Conservation (phyloP, 37 sponge, comb jelly and placozoan genomes). For the Chondrilla cf. caribensis region DNA sequence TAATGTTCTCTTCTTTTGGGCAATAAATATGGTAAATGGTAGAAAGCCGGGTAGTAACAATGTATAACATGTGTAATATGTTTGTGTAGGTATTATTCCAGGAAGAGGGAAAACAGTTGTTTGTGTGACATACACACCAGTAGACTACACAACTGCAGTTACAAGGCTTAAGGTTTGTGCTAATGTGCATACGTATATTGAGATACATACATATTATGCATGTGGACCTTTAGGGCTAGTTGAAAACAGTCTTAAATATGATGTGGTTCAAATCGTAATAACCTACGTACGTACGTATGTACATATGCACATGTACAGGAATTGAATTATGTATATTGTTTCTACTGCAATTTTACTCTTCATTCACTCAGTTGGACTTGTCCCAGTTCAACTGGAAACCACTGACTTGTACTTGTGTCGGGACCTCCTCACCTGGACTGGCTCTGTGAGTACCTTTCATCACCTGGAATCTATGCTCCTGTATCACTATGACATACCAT, state of each 20-base stretch:
- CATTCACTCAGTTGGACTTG: constrained; percentile 44
- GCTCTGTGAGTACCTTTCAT: constrained; percentile 47
- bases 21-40: too few relatives aligned
- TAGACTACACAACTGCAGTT: constrained; percentile 77
- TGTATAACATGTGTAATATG: not conserved
- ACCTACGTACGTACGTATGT: not conserved
- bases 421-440: constrained; percentile 76
- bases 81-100: constrained; percentile 61
- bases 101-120: constrained; percentile 53
- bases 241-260: too few relatives aligned
- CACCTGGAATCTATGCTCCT: not conserved
- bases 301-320: constrained; percentile 7
- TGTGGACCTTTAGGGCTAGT: too few relatives aligned
- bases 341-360: not conserved
- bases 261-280: too few relatives aligned
- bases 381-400: constrained; percentile 77
- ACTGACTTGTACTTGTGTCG: constrained; percentile 61
- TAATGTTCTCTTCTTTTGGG: too few relatives aligned
- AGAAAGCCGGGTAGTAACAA: too few relatives aligned
- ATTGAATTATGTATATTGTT: not conserved
- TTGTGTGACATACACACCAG: constrained; percentile 70
- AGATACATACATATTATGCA: too few relatives aligned
- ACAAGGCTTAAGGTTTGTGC: constrained; percentile 57
- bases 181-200: not conserved
- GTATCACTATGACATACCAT: too few relatives aligned